Conservation (phyloP, 2,888 invertebrate species). For the Phlogophora meticulosa region DNA sequence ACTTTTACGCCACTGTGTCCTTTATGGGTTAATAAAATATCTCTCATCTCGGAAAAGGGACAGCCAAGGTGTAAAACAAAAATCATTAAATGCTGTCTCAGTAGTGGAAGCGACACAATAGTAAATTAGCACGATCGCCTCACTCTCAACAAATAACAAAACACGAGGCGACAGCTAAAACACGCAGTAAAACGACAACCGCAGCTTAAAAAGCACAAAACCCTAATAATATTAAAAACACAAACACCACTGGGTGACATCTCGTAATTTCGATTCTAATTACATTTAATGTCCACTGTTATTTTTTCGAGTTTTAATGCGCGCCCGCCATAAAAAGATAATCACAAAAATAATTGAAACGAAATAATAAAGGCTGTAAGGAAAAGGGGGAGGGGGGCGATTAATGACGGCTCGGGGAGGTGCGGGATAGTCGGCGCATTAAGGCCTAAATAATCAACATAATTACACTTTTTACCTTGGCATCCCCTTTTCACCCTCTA, state of each 20-base stretch:
- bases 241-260: slow-evolving; percentile 83
- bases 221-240: slow-evolving; percentile 74
- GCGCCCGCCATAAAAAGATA: slow-evolving; percentile 90
- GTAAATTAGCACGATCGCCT: slow-evolving; percentile 35
- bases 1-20: neutral
- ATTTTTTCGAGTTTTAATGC: slow-evolving; percentile 91
- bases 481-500: slow-evolving; percentile 83
- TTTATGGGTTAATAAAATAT: slow-evolving; percentile 23
- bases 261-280: slow-evolving; percentile 89
- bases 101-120: slow-evolving; percentile 4
- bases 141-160: slow-evolving; percentile 57
- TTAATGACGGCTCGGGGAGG: slow-evolving; percentile 85
- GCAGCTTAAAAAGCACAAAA: slow-evolving; percentile 68
- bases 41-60: neutral
- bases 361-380: slow-evolving; percentile 89
- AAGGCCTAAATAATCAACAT: slow-evolving; percentile 91
- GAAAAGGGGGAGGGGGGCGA: slow-evolving; percentile 79
- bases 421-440: slow-evolving; percentile 88
- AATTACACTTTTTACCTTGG: slow-evolving; percentile 90
- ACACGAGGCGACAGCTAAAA: slow-evolving; percentile 51
- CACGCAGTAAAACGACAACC: slow-evolving; percentile 64
- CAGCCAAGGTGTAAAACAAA: slow-evolving; percentile 18
- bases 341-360: slow-evolving; percentile 91
- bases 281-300: slow-evolving; percentile 89
- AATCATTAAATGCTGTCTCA: slow-evolving; percentile 17